Percentiles rank a stretch among this genome's conserved stretches.
phyloP scores from a whole-genome alignment of 2,888 invertebrate genomes.

The Synanthedon myopaeformis region DNA sequence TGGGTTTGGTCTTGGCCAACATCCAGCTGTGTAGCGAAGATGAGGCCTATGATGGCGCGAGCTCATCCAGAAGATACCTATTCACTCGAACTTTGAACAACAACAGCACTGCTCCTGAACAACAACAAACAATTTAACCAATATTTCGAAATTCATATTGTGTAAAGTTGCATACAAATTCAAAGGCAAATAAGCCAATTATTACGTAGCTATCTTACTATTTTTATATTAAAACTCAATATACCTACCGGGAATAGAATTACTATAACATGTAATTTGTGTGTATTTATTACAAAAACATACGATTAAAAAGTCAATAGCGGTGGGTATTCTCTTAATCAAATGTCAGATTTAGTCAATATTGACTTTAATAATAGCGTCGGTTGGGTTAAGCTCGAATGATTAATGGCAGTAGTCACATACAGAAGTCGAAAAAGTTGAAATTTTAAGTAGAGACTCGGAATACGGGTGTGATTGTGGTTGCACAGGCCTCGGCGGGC shows the following conservation, averaged over 20 bases:
- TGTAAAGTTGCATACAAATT: too few relatives aligned
- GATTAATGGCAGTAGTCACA: conserved; percentile 47
- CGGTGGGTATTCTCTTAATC: conserved; percentile 39
- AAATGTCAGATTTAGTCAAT: conserved; percentile 63
- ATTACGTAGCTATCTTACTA: too few relatives aligned
- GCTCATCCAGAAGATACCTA: too few relatives aligned
- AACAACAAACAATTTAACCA: too few relatives aligned
- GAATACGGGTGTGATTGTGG: conserved; percentile 7
- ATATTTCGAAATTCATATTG: too few relatives aligned
- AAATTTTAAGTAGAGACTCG: conserved; percentile 31
- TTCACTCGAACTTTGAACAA: too few relatives aligned
- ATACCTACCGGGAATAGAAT: conserved; percentile 13
- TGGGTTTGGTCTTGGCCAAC: too few relatives aligned
- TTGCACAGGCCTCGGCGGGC: conserved; percentile 9
- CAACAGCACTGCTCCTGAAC: too few relatives aligned
- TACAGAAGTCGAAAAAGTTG: conserved; percentile 24
- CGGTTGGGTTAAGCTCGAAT: conserved; percentile 46
- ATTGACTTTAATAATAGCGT: conserved; percentile 58
- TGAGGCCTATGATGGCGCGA: too few relatives aligned
- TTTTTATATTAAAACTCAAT: too few relatives aligned
- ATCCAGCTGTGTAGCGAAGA: too few relatives aligned
- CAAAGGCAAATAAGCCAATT: too few relatives aligned
- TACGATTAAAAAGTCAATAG: conserved; percentile 32
- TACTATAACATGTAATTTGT: conserved; percentile 23
- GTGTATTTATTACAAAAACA: conserved; percentile 30